Evolutionary conservation across 2,797 vertebrate species (phyloP).

Genomic region (Chrysocyon brachyurus): DNA sequence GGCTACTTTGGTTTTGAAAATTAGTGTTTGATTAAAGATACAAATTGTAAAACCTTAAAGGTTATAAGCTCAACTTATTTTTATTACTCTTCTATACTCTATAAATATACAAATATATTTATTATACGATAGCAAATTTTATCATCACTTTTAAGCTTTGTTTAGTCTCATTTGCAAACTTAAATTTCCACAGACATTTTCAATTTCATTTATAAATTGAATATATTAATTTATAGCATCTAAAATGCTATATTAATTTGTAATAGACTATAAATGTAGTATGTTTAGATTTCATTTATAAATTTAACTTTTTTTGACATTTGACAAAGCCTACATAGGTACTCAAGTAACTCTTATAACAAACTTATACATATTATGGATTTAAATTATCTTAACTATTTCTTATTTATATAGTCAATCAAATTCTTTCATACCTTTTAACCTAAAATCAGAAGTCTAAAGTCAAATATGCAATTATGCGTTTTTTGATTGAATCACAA

Average conservation of each 20-base stretch:
- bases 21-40: constrained; percentile 17
- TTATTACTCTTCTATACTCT: neutral
- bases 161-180: neutral
- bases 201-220: constrained; percentile 33
- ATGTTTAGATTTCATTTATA: neutral
- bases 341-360: neutral
- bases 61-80: neutral
- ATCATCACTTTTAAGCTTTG: neutral
- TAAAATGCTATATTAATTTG: neutral
- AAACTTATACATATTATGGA: neutral
- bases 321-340: neutral
- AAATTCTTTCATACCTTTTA: neutral
- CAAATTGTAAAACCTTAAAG: neutral
- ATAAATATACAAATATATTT: neutral
- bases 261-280: neutral
- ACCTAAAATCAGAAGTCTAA: neutral
- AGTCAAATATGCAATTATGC: neutral
- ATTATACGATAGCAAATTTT: neutral
- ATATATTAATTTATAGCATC: neutral
- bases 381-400: neutral
- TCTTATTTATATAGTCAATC: neutral
- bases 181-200: constrained; percentile 28
- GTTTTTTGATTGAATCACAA: neutral
- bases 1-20: neutral
- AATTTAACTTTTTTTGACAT: neutral